A percentile compares a stretch with the other conserved stretches of the same genome.
These are phyloP conservation scores for Harlomillsia oculata DNA, from an alignment of 1,140 invertebrate genomes.

Conservation along the genomic window DNA sequence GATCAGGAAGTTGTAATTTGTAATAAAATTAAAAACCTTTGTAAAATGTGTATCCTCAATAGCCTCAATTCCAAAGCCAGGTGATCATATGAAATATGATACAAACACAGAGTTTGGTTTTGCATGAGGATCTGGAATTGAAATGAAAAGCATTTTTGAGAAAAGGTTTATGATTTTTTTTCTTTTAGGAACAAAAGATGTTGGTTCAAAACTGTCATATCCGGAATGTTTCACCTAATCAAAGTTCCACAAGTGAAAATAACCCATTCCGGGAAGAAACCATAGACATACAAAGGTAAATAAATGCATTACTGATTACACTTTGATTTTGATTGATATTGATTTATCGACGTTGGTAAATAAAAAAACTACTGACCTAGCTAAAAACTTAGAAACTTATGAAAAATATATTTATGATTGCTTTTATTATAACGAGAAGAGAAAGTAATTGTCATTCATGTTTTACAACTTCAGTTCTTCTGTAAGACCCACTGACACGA, in stretches of 20 bases:
- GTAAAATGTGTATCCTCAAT: not conserved
- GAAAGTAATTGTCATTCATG: not conserved
- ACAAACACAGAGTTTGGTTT: no score
- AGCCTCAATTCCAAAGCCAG: not conserved
- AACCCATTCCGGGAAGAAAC: constrained; percentile 24
- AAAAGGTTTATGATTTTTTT: not conserved
- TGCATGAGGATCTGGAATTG: not conserved
- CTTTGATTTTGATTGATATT: not conserved
- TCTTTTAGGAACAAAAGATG: constrained; percentile 28
- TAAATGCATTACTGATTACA: constrained; percentile 1
- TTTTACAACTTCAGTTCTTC: not conserved
- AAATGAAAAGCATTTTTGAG: not conserved
- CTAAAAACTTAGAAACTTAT: not conserved
- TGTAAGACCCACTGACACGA: not conserved
- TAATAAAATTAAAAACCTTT: not conserved
- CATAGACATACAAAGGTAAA: constrained; percentile 4
- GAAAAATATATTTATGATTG: not conserved
- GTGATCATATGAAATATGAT: no score
- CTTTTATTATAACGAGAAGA: not conserved
- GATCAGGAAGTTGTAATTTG: not conserved
- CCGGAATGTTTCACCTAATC: constrained; percentile 27
- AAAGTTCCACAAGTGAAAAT: no score
- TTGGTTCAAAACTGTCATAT: constrained; percentile 28
- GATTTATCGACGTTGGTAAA: not conserved
- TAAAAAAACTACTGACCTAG: not conserved